Conservation (phyloP, 2,888 invertebrate species). For the Griposia aprilina region DNA sequence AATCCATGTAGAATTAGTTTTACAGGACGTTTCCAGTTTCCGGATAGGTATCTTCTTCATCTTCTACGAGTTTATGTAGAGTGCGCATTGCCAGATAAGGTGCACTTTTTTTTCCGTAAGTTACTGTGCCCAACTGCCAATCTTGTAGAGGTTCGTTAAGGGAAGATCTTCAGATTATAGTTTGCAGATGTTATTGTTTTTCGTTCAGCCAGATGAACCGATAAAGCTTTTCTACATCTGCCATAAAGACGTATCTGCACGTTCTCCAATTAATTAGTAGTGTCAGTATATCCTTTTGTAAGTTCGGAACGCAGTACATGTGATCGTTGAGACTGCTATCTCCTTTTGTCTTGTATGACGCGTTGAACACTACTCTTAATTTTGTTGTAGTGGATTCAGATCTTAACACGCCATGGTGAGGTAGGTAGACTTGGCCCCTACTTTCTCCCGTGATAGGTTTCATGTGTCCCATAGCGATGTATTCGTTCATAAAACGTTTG, state of each 20-base stretch:
- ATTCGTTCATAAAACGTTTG: slow-evolving; percentile 18
- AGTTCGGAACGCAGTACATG: slow-evolving; percentile 12
- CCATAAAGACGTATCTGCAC: slow-evolving; percentile 11
- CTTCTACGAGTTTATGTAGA: slow-evolving; percentile 5
- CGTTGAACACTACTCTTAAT: neutral
- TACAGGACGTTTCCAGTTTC: too few relatives aligned
- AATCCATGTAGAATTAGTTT: too few relatives aligned
- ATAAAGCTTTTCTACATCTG: slow-evolving; percentile 14
- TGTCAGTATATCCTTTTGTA: slow-evolving; percentile 14
- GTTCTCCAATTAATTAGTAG: slow-evolving; percentile 21
- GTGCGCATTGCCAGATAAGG: slow-evolving; percentile 12
- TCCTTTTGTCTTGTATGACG: neutral
- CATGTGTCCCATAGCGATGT: slow-evolving; percentile 27
- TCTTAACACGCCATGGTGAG: slow-evolving; percentile 19
- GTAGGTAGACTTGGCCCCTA: slow-evolving; percentile 17
- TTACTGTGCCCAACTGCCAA: slow-evolving; percentile 9
- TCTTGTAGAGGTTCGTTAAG: slow-evolving; percentile 5
- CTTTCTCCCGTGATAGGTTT: slow-evolving; percentile 7
- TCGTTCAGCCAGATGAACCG: slow-evolving; percentile 20
- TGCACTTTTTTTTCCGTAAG: slow-evolving; percentile 10
- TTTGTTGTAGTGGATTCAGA: slow-evolving; percentile 1
- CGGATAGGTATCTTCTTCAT: slow-evolving; percentile 8
- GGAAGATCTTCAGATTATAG: slow-evolving; percentile 7
- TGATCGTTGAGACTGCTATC: slow-evolving; percentile 13
- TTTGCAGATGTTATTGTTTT: slow-evolving; percentile 31